Evolutionary conservation across 2,888 invertebrate species (phyloP).

Genomic region (Teleogryllus oceanicus): DNA sequence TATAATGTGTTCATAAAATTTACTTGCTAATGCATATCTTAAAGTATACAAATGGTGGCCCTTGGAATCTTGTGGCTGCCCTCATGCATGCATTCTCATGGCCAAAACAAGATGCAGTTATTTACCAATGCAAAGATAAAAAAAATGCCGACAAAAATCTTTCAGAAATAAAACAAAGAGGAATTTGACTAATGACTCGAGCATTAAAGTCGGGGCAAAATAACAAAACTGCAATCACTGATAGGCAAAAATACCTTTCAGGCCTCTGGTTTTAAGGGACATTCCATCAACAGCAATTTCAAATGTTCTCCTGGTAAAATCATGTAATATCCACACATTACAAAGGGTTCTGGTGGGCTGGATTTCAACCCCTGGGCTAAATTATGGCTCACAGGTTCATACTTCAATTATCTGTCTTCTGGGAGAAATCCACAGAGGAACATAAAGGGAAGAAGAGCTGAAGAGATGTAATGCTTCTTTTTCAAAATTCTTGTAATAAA

Average conservation of each 20-base stretch:
- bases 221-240: not conserved
- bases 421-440: constrained; percentile 9
- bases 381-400: constrained; percentile 18
- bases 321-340: not conserved
- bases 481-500: too few relatives aligned
- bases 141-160: not conserved
- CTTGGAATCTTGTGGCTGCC: not conserved
- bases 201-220: constrained; percentile 9
- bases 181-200: constrained; percentile 1
- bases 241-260: not conserved
- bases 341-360: constrained; percentile 18
- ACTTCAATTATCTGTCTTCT: constrained; percentile 11
- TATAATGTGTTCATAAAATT: not conserved
- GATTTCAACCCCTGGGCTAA: constrained; percentile 18
- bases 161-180: not conserved
- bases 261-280: constrained; percentile 3
- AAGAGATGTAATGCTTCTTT: not conserved
- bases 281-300: constrained; percentile 4
- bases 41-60: not conserved
- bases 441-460: constrained; percentile 7
- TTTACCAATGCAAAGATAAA: not conserved
- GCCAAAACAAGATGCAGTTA: constrained; percentile 18
- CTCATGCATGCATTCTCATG: not conserved
- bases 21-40: not conserved
- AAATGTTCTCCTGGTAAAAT: constrained; percentile 18